phyloP scores from a whole-genome alignment of 2,113 vertebrate genomes.

The Rhizomys pruinosus region DNA sequence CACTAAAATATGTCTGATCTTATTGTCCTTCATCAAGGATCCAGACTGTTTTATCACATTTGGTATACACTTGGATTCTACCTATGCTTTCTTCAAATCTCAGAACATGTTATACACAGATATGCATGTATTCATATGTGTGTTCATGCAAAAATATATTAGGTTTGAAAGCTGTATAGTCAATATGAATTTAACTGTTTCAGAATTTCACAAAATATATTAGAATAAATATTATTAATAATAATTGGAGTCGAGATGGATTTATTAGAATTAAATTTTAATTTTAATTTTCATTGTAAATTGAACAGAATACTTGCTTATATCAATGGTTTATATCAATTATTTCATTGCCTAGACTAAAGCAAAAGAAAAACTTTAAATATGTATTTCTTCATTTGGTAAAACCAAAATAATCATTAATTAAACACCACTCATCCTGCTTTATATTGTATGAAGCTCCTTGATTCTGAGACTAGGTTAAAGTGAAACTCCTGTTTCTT shows the following conservation, averaged over 20 bases:
- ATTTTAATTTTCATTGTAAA: slow-evolving; percentile 42
- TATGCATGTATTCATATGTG: neutral
- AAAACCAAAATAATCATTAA: slow-evolving; percentile 20
- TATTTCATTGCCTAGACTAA: neutral
- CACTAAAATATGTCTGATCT: neutral
- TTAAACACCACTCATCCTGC: slow-evolving; percentile 39
- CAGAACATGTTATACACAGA: neutral
- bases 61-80: neutral
- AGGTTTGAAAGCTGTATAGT: neutral
- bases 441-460: neutral
- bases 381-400: slow-evolving; percentile 21
- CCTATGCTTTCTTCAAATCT: neutral
- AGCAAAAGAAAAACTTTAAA: slow-evolving; percentile 44
- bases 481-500: slow-evolving; percentile 10
- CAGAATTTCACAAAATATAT: slow-evolving; percentile 41
- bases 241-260: neutral
- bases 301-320: slow-evolving; percentile 34
- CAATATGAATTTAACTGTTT: neutral
- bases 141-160: neutral
- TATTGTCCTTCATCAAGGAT: neutral
- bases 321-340: slow-evolving; percentile 1
- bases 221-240: slow-evolving; percentile 31
- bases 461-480: neutral
- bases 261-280: neutral
- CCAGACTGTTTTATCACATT: neutral